phyloP scores from a whole-genome alignment of 2,113 vertebrate genomes.

The Ctenodactylus gundi region DNA sequence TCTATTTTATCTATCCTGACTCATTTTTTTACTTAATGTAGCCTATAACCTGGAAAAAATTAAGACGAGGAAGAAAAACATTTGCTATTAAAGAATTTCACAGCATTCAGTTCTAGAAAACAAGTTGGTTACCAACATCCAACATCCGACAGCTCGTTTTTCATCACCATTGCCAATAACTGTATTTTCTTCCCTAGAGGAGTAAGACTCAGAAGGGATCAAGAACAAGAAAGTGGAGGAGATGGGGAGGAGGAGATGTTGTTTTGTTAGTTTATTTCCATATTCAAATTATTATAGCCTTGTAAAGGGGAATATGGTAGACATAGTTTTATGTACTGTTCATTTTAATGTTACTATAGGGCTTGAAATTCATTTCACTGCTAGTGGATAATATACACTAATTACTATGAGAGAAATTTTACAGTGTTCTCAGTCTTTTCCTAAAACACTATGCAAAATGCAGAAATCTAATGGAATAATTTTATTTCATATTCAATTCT shows the following conservation, averaged over 20 bases:
- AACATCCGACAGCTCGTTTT: background rate
- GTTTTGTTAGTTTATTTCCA: background rate
- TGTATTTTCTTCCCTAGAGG: background rate
- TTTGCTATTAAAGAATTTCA: background rate
- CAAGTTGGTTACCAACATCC: background rate
- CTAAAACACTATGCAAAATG: background rate
- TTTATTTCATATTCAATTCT: background rate
- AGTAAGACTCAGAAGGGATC: background rate
- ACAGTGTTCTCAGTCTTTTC: background rate
- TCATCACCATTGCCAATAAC: background rate
- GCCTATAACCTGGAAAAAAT: background rate
- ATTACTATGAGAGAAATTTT: background rate
- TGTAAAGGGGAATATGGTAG: background rate
- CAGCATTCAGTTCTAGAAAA: background rate
- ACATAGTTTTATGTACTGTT: background rate
- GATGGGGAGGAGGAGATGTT: background rate
- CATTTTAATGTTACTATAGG: background rate
- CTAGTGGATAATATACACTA: background rate
- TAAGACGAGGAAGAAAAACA: background rate
- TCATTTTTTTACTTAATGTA: background rate
- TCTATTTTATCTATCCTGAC: background rate
- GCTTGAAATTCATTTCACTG: slow-evolving; percentile 9
- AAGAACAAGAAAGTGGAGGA: background rate
- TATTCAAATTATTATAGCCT: background rate
- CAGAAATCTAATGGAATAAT: background rate